Base-by-base conservation (phyloP, 35 echinoderm and acorn worm genomes). In the Amphiura filiformis region DNA sequence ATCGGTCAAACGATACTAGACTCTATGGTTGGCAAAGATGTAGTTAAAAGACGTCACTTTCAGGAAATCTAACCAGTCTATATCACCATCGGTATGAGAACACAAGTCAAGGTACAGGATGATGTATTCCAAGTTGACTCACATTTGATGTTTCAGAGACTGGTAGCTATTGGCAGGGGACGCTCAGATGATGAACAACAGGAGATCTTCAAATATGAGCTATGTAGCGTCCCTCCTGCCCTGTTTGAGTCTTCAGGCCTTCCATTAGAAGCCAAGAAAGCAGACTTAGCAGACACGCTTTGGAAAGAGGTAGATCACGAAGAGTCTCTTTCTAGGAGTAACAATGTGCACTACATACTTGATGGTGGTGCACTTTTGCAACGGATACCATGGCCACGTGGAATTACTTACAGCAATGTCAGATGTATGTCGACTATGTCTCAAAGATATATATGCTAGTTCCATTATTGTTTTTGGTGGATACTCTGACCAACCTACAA, bases 361-460 rank as follows among this genome's bases (percentile, higher is more conserved):
- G 94, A 97, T 97, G 84, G 94, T 65, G 94, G 94, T 1, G 82
- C 91, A 75, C 85, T 97, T 20, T 34, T 93, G 0, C 91, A 97
- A 49, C 3, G 91, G 30, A 57, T 93, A 44, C 61, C 80, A 13
- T 97, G 94, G 94, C 76, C 89, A 36, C 81, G 82, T 76, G 87
- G 81, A 9, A 40, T 39, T 18, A 89, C 87, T 52, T 93, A 85
- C 76, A 70, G 84, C 36, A 79, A 20, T 83, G 86, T 82, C 31
- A 47, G n/a, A 47, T 70, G 61, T 70, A 70, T n/a, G 61, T 70
- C 26, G 61, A 70, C 61, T 70, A 70, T 70, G 61, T 70, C 28
- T 26, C 35, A 80, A 37, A 42, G 56, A n/a, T n/a, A 85, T n/a
- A 77, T 86, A 91, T 81, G 83, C 76, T 3, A 32, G 56, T 11